phyloP scores from a whole-genome alignment of 2,113 vertebrate species.

The Physeter macrocephalus region DNA sequence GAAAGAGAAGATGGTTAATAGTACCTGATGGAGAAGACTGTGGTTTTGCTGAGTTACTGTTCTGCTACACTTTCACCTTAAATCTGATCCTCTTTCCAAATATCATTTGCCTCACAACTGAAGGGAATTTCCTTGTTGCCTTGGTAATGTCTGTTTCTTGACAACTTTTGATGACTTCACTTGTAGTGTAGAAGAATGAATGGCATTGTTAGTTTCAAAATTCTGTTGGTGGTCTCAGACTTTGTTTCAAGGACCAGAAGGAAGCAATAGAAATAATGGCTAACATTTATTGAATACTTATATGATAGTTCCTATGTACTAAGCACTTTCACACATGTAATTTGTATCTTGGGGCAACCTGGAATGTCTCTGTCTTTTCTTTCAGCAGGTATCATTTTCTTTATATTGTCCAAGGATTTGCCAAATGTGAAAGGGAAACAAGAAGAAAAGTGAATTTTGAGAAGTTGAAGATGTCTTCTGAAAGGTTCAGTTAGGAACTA shows the following conservation, averaged over 20 bases:
- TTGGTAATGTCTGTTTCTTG: slow-evolving; percentile 4
- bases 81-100: neutral
- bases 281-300: neutral
- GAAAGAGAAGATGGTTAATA: neutral
- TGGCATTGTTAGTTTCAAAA: neutral
- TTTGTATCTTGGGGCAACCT: neutral
- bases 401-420: neutral
- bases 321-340: neutral
- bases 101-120: neutral
- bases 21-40: neutral
- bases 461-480: neutral
- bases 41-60: neutral
- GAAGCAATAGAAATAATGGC: slow-evolving; percentile 9
- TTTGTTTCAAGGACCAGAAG: neutral
- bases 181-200: neutral
- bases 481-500: neutral
- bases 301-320: neutral
- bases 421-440: neutral
- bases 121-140: slow-evolving; percentile 6
- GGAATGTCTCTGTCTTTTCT: neutral
- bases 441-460: neutral
- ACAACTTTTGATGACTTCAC: neutral
- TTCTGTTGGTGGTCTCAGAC: slow-evolving; percentile 8
- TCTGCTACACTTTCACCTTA: neutral
- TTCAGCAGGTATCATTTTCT: neutral